Evolutionary conservation across 2,888 invertebrate species (phyloP), one percentile per base, ranked within the genome.

Genomic region (Orthonychiurus folsomi): DNA sequence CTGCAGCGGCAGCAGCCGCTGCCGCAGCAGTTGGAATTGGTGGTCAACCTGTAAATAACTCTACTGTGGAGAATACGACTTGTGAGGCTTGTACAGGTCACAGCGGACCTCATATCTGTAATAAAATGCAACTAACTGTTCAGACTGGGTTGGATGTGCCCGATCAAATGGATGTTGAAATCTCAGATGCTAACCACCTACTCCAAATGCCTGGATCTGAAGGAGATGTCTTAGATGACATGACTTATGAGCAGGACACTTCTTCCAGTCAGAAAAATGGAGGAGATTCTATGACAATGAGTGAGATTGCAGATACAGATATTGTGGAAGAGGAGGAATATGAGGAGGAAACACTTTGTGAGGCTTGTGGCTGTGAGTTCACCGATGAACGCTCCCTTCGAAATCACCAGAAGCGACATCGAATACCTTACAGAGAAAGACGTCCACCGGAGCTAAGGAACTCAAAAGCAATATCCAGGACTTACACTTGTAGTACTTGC

Each of bases 301-400:
- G 37, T 37, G 37, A 37, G 37, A 9, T 37, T 9, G 37, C 37
- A 37, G 37, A 55, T 2, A 59, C 47, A 26, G 48, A 48, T 18
- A 50, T 50, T 63, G 65, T 63, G 57, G 69, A 71, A 37, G 79
- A 78, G 69, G 78, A 77, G 70, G 75, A 76, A 65, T 77, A 78
- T 69, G 78, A 79, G 69, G 79, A 80, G 64, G 76, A 79, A 64
- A 80, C 80, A 74, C 77, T 80, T 69, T 81, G 81, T 75, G 78
- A 76, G 67, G 77, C 77, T 73, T 81, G 81, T 76, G 81, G 81
- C 64, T 81, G 81, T 74, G 81, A 81, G 74, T 81, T 81, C 73
- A 78, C 79, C 67, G 80, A 81, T 72, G 79, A 80, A 67, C 75
- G 77, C 63, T 81, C 81, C 27, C 75, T 81, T 56, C 79, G 79